Evolutionary conservation across 1,140 invertebrate genomes (phyloP).

Genomic region (Notospermus geniculatus): DNA sequence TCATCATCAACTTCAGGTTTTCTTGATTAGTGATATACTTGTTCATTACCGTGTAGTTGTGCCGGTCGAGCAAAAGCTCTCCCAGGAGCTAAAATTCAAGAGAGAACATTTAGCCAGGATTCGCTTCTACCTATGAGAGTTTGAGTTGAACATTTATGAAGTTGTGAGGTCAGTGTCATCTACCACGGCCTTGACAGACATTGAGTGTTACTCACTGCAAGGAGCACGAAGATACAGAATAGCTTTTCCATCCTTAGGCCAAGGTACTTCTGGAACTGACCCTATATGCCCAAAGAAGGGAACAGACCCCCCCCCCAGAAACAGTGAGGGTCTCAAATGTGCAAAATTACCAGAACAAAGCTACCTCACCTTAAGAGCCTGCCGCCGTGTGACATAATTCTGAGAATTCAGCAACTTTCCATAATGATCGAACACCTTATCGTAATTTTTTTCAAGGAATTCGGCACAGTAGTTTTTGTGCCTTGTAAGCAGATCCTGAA

Average conservation of each 20-base stretch:
- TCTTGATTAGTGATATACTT: constrained; percentile 98
- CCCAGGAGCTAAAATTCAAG: constrained; percentile 73
- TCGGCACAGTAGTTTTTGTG: constrained; percentile 98
- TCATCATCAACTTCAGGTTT: constrained; percentile 99
- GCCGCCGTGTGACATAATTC: constrained; percentile 96
- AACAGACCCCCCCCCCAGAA: not conserved
- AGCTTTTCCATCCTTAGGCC: too few relatives aligned
- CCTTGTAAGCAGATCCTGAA: constrained; percentile 94
- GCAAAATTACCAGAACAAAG: not conserved
- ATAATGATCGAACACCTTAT: constrained; percentile 95
- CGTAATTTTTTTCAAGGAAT: constrained; percentile 98
- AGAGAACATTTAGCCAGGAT: not conserved
- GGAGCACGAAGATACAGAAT: too few relatives aligned
- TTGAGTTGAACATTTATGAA: too few relatives aligned
- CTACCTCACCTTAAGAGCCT: constrained; percentile 78
- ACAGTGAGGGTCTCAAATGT: too few relatives aligned
- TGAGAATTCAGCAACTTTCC: constrained; percentile 96
- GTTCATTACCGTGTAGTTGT: constrained; percentile 99
- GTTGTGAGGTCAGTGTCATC: too few relatives aligned
- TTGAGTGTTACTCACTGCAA: too few relatives aligned
- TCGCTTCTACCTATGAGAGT: not conserved
- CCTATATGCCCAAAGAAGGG: not conserved
- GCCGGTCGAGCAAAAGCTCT: constrained; percentile 94
- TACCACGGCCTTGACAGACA: too few relatives aligned
- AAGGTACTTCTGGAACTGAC: not conserved